Evolutionary conservation across 2,113 vertebrate species (phyloP).

Genomic region (Rhegmatorhina hoffmannsi): DNA sequence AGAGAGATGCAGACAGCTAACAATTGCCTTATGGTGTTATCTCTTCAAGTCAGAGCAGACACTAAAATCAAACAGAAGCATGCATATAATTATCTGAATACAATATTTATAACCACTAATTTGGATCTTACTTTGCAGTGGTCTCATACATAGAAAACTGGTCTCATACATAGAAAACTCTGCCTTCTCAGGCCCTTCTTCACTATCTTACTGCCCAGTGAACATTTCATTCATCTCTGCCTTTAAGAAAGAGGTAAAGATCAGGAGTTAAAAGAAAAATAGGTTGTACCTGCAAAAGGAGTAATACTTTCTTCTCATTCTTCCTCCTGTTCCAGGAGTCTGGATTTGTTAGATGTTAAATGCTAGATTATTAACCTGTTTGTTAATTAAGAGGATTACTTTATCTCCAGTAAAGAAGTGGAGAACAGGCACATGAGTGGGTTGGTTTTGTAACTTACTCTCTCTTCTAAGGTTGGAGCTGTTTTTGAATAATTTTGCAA

Average conservation of each 20-base stretch:
- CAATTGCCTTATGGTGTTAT: fast-evolving
- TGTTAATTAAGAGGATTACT: background rate
- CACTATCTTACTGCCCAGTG: background rate
- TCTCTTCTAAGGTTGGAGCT: background rate
- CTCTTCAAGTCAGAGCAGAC: background rate
- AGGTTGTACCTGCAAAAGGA: background rate
- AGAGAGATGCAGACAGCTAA: background rate
- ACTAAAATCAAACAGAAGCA: background rate
- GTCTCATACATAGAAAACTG: background rate
- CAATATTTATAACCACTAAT: background rate
- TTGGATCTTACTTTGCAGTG: background rate
- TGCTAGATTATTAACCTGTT: background rate
- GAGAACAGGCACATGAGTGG: background rate
- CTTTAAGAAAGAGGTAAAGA: background rate
- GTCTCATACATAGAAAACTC: background rate
- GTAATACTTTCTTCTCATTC: background rate
- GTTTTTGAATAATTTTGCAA: background rate
- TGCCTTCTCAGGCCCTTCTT: background rate
- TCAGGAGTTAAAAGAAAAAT: background rate
- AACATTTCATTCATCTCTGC: background rate
- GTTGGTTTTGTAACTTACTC: background rate
- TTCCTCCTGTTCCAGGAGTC: background rate
- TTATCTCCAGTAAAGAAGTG: background rate
- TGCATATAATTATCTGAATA: fast-evolving
- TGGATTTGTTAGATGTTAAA: background rate